Evolutionary conservation across 1,140 invertebrate genomes (phyloP), one percentile per base, ranked within the genome.

Genomic region (Drosophila hydei): DNA sequence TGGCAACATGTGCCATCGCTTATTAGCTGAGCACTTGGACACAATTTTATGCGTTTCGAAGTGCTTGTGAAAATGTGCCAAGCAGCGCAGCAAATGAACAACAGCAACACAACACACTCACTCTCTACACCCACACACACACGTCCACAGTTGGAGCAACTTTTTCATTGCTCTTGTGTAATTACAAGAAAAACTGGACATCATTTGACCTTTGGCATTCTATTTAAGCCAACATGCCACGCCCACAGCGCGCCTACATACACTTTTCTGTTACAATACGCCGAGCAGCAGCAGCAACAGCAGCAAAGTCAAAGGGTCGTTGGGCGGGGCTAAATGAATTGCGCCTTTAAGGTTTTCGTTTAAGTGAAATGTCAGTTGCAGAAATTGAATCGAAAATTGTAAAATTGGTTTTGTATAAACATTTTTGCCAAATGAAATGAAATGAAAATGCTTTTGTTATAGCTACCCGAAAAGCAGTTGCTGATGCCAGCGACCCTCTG

Each of bases 311-410:
- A 69, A 59, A 55, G 55, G 58, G 65, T 54, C 36, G 27, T 18
- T 11, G 40, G 71, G 30, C 4, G 11, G 3, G n/a, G 73, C 25
- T 45, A 68, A 81, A 87, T 80, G 78, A 80, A 75, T 88, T 83
- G 79, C 84, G 84, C 84, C 84, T 89, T 89, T 77, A 89, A 89
- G 84, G 84, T 89, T 89, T 89, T 89, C 84, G 79, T 89, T 89
- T 89, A 89, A 89, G 79, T 88, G 79, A 84, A 89, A 89, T 89
- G 84, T 89, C 84, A 89, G 84, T 68, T 77, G 71, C 84, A 89
- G 84, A 89, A 89, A 89, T 89, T 89, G 85, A 89, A 89, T 84
- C 77, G 83, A 88, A 88, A 87, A 88, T 88, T 88, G 83, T 88
- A 88, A 88, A 88, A 88, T 88, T 88, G 83, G 83, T 88, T 88